Evolutionary conservation across 2,888 invertebrate species (phyloP), one percentile per base, ranked within the genome.

Genomic region (Oscheius sp.): DNA sequence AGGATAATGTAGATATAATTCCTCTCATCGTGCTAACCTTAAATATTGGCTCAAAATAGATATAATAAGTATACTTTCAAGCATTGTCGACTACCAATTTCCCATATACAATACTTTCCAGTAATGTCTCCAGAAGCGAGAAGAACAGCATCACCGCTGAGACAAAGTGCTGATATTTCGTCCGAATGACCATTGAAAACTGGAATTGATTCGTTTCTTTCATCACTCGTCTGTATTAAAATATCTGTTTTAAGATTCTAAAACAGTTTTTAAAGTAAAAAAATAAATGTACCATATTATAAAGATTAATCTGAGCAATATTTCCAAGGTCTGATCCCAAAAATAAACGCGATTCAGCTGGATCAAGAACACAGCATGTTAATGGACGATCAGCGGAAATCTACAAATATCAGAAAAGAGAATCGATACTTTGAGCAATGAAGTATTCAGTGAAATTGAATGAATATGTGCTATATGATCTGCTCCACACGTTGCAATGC

Each of bases 101-200:
- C 81, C 83, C 83, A 83, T 44, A 83, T 73, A 54, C 75, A 75
- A 50, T 80, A 81, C 41, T 71, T 71, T 47, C 81, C 81, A 24
- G 56, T 49, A 4, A 66, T 62, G 59, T 81, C 80, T 1, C 80
- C 81, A 17, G 80, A 80, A 8, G 81, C 80, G n/a, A 83, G 51
- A 33, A 80, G 61, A 17, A 74, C 71, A 17, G 79, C 81, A 67
- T 83, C 83, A 2, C 70, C 66, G 56, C 79, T 82, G 26, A 81
- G 64, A 1, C 71, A 24, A 2, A 68, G 32, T 28, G 17, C 28
- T 14, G 65, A 36, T 44, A 76, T 74, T 47, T 75, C 76, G 20
- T 74, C 73, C 1, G 73, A 73, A 45, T 77, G 77, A 0, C 74
- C 71, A 44, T 73, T 71, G 20, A 77, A 68, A 33, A 77, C 59